Evolutionary conservation across 2,888 invertebrate species (phyloP), one percentile per base, ranked within the genome.

Genomic region (Campoletis raptor): DNA sequence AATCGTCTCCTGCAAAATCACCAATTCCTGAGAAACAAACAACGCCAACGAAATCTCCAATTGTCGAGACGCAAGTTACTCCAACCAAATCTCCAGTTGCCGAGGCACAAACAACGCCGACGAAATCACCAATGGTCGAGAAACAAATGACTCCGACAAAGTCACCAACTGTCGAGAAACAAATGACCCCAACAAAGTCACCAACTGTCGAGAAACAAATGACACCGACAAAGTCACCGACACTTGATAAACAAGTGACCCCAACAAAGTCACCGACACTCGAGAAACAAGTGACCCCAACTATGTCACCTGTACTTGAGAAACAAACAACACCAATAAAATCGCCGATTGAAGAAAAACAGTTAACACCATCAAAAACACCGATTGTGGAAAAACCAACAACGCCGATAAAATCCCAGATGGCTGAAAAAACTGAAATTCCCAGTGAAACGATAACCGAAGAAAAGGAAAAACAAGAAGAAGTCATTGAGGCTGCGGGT

Each of bases 1-100:
- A 78, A 67, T 67, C 80, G 67, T 69, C 90, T 2, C 90, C 90
- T 21, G 80, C 85, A 3, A 90, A 90, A 84, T 81, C 85, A 21
- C 77, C 85, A 10, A 57, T 88, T 37, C 67, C 66, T 18, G 85
- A 79, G 9, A 85, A 78, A 48, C 57, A 48, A 18, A 72, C 70
- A 36, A 42, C 64, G 5, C 76, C 42, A 4, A 57, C 72, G 10
- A 66, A 52, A 36, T 52, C n/a, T 30, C 30, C 83, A 8, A 69
- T 64, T 2, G 80, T 69, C 10, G 73, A 85, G 45, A 40, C 66
- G 69, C 76, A 78, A 48, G 42, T 40, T 7, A 72, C 78, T 10
- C 70, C 42, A 4, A 66, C 76, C 18, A 66, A 52, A 36, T 52
- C n/a, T 30, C 30, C 61, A 2, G 5, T 61, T 0, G 48, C 12